These are phyloP conservation scores for Anthopleura xanthogrammica DNA, from an alignment of 92 coral and sea anemone species.

Conservation along the genomic window DNA sequence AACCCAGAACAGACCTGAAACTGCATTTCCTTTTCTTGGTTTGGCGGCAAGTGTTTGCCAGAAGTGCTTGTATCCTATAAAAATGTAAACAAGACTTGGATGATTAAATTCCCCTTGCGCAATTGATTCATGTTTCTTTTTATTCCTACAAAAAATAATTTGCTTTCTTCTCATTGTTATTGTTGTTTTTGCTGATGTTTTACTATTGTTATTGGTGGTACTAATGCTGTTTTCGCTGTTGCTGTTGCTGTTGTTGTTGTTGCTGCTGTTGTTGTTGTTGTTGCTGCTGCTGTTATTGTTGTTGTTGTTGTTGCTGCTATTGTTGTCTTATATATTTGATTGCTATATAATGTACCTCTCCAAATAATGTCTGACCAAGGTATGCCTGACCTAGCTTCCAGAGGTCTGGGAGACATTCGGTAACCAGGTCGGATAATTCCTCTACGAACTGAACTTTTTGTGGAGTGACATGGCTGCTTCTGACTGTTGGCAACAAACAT, in stretches of 20 bases:
- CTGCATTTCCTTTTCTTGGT: constrained; percentile 51
- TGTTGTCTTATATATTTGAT: too few relatives aligned
- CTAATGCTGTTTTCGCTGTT: too few relatives aligned
- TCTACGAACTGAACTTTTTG: constrained; percentile 94
- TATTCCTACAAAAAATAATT: neutral
- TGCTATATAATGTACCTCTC: constrained; percentile 47
- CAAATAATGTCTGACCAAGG: constrained; percentile 66
- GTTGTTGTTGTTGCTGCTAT: neutral
- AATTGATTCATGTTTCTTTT: too few relatives aligned
- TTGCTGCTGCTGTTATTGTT: too few relatives aligned
- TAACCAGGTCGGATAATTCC: constrained; percentile 90
- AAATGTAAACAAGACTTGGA: too few relatives aligned
- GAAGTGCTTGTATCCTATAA: constrained; percentile 51
- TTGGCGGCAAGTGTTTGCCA: constrained; percentile 50
- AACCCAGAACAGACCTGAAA: constrained; percentile 46
- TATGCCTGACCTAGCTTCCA: constrained; percentile 99
- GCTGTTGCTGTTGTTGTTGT: neutral
- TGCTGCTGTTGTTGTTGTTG: neutral
- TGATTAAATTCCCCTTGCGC: too few relatives aligned
- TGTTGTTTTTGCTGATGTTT: neutral
- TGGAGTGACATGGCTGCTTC: constrained; percentile 47
- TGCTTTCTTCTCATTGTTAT: too few relatives aligned
- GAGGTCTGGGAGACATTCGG: constrained; percentile 89
- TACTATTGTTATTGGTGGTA: too few relatives aligned
- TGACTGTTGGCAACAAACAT: constrained; percentile 10